phyloP scores from a whole-genome alignment of 2,888 invertebrate species.

The Pardosa pseudoannulata region DNA sequence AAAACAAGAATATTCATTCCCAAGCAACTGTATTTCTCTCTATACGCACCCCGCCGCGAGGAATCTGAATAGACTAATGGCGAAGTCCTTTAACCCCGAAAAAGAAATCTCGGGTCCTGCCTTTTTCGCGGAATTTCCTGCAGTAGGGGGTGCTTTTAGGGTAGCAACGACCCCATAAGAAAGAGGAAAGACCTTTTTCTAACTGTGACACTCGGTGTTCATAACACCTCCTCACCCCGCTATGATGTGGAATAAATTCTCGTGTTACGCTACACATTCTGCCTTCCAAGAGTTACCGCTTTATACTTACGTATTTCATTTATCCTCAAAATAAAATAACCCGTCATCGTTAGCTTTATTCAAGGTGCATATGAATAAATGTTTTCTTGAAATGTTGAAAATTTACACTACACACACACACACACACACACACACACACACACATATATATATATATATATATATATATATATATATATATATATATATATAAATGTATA shows the following conservation, averaged over 20 bases:
- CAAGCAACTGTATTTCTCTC: neutral
- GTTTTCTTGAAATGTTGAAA: too few species aligned
- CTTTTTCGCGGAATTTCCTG: slow-evolving; percentile 39
- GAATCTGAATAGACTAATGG: neutral
- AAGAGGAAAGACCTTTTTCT: slow-evolving; percentile 32
- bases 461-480: too few species aligned
- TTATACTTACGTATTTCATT: too few species aligned
- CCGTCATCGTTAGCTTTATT: too few species aligned
- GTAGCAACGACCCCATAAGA: slow-evolving; percentile 44
- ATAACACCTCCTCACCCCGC: neutral
- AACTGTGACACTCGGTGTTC: neutral
- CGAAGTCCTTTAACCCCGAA: slow-evolving; percentile 23
- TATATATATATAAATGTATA: too few species aligned
- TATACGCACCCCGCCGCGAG: neutral
- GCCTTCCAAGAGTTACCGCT: too few species aligned
- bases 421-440: too few species aligned
- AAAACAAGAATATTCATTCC: neutral
- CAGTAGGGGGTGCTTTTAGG: slow-evolving; percentile 38
- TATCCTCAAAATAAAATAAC: too few species aligned
- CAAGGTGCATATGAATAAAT: too few species aligned
- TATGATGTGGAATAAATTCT: neutral
- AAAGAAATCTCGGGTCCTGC: neutral
- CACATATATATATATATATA: too few species aligned
- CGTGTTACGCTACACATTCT: neutral
- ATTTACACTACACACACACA: too few species aligned